Evolutionary conservation across 2,797 vertebrate species (phyloP).

Genomic region (Phyllotis vaccarum): DNA sequence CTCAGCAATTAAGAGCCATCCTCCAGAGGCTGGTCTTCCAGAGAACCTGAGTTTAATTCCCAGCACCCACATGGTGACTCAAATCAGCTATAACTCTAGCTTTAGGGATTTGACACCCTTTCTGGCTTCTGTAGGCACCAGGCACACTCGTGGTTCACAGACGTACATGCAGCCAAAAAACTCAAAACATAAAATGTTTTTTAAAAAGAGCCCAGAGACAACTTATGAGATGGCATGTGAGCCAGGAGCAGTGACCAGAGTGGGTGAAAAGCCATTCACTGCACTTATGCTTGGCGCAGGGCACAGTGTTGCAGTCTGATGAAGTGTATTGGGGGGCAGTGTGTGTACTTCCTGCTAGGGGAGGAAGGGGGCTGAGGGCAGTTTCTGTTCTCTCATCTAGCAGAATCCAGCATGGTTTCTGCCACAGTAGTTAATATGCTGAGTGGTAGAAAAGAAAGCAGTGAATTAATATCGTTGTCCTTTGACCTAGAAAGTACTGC

Average conservation of each 20-base stretch:
- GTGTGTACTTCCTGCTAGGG: neutral
- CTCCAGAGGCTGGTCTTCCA: neutral
- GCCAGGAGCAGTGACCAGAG: neutral
- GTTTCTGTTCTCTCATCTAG: neutral
- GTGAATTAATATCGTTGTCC: neutral
- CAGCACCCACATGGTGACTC: neutral
- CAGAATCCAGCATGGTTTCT: neutral
- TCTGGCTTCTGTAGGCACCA: neutral
- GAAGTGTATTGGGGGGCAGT: neutral
- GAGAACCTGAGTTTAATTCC: neutral
- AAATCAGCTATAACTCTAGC: neutral
- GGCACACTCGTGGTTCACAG: neutral
- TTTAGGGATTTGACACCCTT: neutral
- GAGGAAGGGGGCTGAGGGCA: neutral
- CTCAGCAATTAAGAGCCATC: neutral
- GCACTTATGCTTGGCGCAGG: neutral
- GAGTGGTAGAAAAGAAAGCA: constrained; percentile 14
- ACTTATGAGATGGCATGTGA: neutral
- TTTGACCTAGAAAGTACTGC: neutral
- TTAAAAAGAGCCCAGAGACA: neutral
- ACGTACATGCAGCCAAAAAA: neutral
- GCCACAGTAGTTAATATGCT: neutral
- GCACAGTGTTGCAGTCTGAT: neutral
- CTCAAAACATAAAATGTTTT: neutral
- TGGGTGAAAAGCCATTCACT: neutral